Percentiles rank a stretch among this genome's conserved stretches.
Evolutionary conservation across 2,113 vertebrate genomes (phyloP).

Genomic region (Lanius collurio): DNA sequence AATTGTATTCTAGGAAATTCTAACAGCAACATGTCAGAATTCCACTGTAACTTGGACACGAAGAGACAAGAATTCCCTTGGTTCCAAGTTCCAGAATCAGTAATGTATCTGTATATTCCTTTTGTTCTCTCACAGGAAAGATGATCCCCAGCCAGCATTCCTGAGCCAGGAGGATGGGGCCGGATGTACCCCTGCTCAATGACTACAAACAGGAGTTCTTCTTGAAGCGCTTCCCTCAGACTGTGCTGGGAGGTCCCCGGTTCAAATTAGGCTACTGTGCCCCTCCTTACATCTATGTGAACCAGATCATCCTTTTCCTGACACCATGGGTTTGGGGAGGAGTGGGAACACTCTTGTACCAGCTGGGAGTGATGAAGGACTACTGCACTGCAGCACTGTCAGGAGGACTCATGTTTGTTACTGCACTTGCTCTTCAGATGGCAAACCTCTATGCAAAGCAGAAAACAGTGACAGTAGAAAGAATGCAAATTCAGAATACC

Average conservation of each 20-base stretch:
- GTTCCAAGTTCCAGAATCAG: background rate
- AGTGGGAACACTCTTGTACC: conserved; percentile 86
- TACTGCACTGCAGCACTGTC: conserved; percentile 81
- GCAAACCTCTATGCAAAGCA: conserved; percentile 80
- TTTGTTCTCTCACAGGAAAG: conserved; percentile 46
- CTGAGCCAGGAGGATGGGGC: conserved; percentile 90
- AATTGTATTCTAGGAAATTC: background rate
- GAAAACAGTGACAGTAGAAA: conserved; percentile 81
- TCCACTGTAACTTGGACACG: background rate
- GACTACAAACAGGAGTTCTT: conserved; percentile 99
- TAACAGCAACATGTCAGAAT: background rate
- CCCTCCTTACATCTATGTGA: conserved; percentile 90
- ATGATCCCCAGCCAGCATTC: conserved; percentile 71
- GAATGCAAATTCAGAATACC: conserved; percentile 82
- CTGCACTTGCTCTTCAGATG: conserved; percentile 82
- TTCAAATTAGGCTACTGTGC: conserved; percentile 93
- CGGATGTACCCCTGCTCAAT: conserved; percentile 96
- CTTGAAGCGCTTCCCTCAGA: conserved; percentile 97
- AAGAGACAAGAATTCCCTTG: background rate
- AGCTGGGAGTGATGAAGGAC: conserved; percentile 84
- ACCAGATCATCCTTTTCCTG: conserved; percentile 91
- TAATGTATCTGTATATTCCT: background rate
- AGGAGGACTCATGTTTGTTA: conserved; percentile 88
- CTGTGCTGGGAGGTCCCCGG: conserved; percentile 89
- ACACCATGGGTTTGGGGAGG: conserved; percentile 93